Evolutionary conservation across 2,888 invertebrate species (phyloP), one percentile per base, ranked within the genome.

Genomic region (Hypomecis atomaria): DNA sequence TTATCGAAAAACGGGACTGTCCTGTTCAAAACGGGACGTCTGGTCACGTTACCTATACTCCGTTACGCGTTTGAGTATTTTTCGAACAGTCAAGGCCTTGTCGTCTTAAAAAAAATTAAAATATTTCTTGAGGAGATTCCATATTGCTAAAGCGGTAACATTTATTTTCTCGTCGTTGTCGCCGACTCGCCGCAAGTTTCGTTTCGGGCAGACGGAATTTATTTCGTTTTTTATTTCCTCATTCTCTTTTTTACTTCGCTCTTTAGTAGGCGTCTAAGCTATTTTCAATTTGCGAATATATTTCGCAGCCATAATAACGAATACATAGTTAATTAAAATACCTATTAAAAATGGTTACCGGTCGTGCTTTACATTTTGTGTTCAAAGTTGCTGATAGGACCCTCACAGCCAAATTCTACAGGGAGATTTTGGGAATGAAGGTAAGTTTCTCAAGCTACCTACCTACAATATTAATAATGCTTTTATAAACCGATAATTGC

Each of bases 361-460:
- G 96, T 62, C 95, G 99, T 78, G 97, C 98, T 11, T 93, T 99
- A 66, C 99, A 99, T 93, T 99, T 96, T 90, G 99, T 99, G 2
- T 98, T 99, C 82, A 99, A 99, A 94, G 96, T 99, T 73, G 97
- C 97, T 0, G 96, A 99, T 82, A 94, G 99, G 66, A 95, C 95
- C 36, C 94, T 95, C 70, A 98, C 98, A 13, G 95, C 96, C 0
- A 95, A 96, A 82, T 99, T 99, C 90, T 99, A 97, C 87, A 94
- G 96, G 62, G 96, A 97, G 79, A 94, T 98, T 72, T 94, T 99
- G 43, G 98, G 98, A 69, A 99, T 99, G 99, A 96, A 98, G 95
- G 98, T 98, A 91, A 90, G 87, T 59, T 13, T 48, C n/a, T n/a
- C n/a, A n/a, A 48, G 34, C 1, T 9, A 45, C 11, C n/a, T 23